Evolutionary conservation across 2,113 vertebrate genomes (phyloP), one percentile per base, ranked within the genome.

Genomic region (Silurus meridionalis): DNA sequence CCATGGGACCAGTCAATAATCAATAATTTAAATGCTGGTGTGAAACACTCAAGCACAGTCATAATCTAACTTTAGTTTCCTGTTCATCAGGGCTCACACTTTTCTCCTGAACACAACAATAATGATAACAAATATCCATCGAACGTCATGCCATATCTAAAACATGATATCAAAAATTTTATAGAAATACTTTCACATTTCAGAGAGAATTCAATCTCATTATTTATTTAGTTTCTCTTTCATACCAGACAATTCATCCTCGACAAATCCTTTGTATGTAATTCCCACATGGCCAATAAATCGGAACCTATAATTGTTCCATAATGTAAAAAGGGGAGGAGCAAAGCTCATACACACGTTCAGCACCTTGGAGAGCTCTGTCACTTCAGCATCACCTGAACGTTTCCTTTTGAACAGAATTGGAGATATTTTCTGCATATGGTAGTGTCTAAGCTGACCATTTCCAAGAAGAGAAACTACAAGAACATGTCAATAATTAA

Each of bases 311-410:
- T 66, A 61, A 48, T 63, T n/a, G 6, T 37, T 37, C 28, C n/a
- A 8, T 80, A 37, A 17, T 19, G 53, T 79, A 15, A 83, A 6
- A 28, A 11, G 5, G 57, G 23, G 15, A 74, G 9, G 53, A 75
- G 50, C 28, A 83, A 69, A 80, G 37, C 25, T 64, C 23, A 37
- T 69, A 48, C 61, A 74, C 14, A 15, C 63, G 1, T 89, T 91
- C 89, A 91, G 92, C 89, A 92, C 90, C 89, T 53, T 80, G 89
- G 87, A 91, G 86, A 91, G 90, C 84, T 87, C 90, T 28, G 11
- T 48, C 17, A 80, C 21, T 46, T 19, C 74, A 55, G 50, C 52
- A 1, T 37, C 17, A 50, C 69, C 21, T 75, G 17, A 53, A 52
- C 52, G 25, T 15, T 11, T 19, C 15, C 37, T 37, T 37, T 3